A percentile compares a stretch with the other conserved stretches of the same genome.
Evolutionary conservation across 1,140 invertebrate genomes (phyloP).

Genomic region (Drosophila navojoa): DNA sequence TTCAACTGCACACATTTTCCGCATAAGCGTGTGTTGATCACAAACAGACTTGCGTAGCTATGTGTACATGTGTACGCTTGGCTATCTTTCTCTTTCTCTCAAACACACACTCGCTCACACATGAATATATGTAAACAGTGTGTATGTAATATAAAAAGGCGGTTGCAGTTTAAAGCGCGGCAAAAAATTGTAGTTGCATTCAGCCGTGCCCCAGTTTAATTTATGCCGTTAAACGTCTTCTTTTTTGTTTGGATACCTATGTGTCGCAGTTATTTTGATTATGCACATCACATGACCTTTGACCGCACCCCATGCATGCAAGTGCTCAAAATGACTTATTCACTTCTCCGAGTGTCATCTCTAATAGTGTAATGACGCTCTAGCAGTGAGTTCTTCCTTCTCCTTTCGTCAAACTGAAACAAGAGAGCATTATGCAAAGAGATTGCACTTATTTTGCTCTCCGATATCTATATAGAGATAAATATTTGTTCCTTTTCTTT

Average conservation of each 20-base stretch:
- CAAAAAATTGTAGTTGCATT: slow-evolving; percentile 16
- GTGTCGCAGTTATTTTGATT: neutral
- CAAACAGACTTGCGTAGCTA: slow-evolving; percentile 1
- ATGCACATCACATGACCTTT: neutral
- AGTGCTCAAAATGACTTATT: neutral
- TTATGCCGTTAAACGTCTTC: neutral
- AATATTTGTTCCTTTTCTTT: neutral
- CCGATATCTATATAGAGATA: neutral
- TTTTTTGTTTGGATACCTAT: neutral
- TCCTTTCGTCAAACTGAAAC: neutral
- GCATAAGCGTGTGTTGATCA: neutral
- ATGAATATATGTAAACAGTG: neutral
- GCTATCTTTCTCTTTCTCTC: neutral
- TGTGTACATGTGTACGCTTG: neutral
- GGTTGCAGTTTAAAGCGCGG: slow-evolving; percentile 41
- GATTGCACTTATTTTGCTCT: neutral
- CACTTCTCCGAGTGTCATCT: neutral
- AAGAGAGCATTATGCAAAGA: neutral
- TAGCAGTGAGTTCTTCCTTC: neutral
- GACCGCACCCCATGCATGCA: slow-evolving; percentile 23
- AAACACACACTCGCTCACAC: neutral
- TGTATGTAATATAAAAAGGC: slow-evolving; percentile 3
- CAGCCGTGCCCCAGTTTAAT: slow-evolving; percentile 17
- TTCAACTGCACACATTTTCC: slow-evolving; percentile 22
- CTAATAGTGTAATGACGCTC: neutral